Percentiles rank a stretch among this genome's conserved stretches.
These are phyloP conservation scores for Aethes cnicana DNA, from an alignment of 2,888 invertebrate species.

Conservation along the genomic window DNA sequence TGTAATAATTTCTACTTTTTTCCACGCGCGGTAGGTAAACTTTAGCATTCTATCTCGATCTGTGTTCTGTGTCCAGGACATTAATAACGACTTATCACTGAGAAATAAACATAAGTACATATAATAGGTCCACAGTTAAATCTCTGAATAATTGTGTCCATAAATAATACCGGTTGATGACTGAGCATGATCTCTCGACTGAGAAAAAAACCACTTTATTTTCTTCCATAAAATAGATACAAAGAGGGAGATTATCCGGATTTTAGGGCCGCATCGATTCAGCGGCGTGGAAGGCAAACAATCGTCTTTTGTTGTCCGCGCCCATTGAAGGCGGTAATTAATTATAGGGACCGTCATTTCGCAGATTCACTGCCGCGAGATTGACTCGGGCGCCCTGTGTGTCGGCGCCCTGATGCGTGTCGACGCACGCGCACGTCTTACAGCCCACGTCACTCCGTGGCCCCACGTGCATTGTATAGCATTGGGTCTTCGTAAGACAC, in stretches of 20 bases:
- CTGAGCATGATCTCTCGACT: conserved; percentile 44
- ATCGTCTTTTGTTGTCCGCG: conserved; percentile 72
- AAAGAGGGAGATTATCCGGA: conserved; percentile 74
- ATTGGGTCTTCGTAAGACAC: too few relatives aligned
- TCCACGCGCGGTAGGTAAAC: too few relatives aligned
- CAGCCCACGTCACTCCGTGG: too few relatives aligned
- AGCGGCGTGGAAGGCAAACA: conserved; percentile 72
- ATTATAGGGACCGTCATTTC: conserved; percentile 70
- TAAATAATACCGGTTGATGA: conserved; percentile 32
- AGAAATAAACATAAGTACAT: too few relatives aligned
- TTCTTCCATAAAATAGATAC: conserved; percentile 71
- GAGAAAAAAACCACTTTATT: conserved; percentile 68
- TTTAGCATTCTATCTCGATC: too few relatives aligned
- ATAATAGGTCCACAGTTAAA: conserved; percentile 22
- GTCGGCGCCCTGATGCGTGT: not conserved
- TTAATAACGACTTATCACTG: conserved; percentile 15
- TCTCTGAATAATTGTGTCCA: conserved; percentile 24
- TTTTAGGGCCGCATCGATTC: conserved; percentile 72
- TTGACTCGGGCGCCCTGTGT: conserved; percentile 36
- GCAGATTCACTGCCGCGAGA: conserved; percentile 66
- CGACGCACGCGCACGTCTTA: too few relatives aligned
- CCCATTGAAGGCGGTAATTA: conserved; percentile 76
- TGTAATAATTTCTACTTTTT: too few relatives aligned
- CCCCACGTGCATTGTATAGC: too few relatives aligned
- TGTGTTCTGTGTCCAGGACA: too few relatives aligned